Evolutionary conservation across 2,113 vertebrate species (phyloP), one percentile per base, ranked within the genome.

Genomic region (Eira barbara): DNA sequence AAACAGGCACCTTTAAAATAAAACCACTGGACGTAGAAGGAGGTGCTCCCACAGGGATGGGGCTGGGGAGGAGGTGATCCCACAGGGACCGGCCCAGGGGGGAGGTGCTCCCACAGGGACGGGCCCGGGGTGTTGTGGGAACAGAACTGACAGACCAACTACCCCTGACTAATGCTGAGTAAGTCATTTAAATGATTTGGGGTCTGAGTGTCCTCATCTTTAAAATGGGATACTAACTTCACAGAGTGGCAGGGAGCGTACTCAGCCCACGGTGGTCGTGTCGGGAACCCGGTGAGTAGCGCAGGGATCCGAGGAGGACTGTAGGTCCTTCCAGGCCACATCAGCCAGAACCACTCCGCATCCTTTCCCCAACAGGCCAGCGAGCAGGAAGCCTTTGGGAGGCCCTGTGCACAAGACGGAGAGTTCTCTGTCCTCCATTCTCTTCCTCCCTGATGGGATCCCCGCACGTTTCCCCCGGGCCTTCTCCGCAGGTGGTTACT

Each of bases 201-300:
- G 59, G 18, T 4, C 36, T 42, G 27, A 34, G 11, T 2, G 20
- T 81, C 29, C 23, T 74, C 31, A 0, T 52, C 27, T 93, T 67
- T 87, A 13, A 63, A 45, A 29, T 21, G 14, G 17, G 61, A 17
- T 4, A 6, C 6, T 12, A 12, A 14, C 39, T 67, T 42, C 42
- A 25, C 73, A 20, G n/a, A 45, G 27, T 4, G 6, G 42, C 4
- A 4, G 42, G 39, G 71, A 8, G 11, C 2, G 7, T 6, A 20
- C 13, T 14, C 27, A 6, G 61, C 0, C 10, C 21, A 0, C 2
- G 42, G 7, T 4, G 13, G 39, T 21, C 10, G 3, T 10, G 55
- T 42, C 4, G 21, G 79, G 61, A 59, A 3, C 34, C 42, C 39
- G 23, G 42, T 3, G 20, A 87, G 31, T 14, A 12, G 17, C 6